Base-by-base conservation (phyloP, 2,113 vertebrate species). In the Romanogobio albipinnatus region DNA sequence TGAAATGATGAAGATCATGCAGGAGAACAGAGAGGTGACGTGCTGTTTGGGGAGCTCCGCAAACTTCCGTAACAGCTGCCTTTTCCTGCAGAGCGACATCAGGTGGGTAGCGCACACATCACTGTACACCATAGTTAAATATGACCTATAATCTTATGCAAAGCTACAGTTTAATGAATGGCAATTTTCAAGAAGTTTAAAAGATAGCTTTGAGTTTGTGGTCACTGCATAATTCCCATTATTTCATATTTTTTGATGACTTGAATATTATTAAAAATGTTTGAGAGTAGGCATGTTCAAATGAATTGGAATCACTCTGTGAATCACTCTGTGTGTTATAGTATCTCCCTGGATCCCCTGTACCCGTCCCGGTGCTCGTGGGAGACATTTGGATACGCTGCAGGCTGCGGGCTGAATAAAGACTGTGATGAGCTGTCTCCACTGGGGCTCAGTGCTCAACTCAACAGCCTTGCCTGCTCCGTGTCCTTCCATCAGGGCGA, bases 1-100 rank as follows among this genome's bases (percentile, higher is more conserved):
- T 86, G 98, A 99, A 92, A 99, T 99, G 98, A 99, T 99, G 87
- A 97, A 98, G 94, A 99, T 99, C 92, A 99, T 99, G 98, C 98
- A 99, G 92, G 98, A 99, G 87, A 97, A 98, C 0, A 95, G 96
- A 86, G 98, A 99, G 91, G 97, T 99, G 24, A 98, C 97, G 0
- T 99, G 98, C 92, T 99, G 98, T 87, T 92, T 99, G 90, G 98
- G 98, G 56, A 99, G 98, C 88, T 96, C 98, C 0, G 97, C 97
- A 85, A 99, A 98, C 90, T 96, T 98, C 85, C 91, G 96, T 4
- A 99, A 99, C 90, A 98, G 96, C 76, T 96, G 97, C 78, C 96
- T 99, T 59, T 99, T 99, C 88, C 93, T 99, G 39, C 98, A 99
- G 86, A 99, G 98, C 0, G 95, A 99, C 24, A 91, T 99, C 91